These are phyloP conservation scores for Sus cebifrons DNA, from an alignment of 2,797 vertebrate species.

Conservation along the genomic window DNA sequence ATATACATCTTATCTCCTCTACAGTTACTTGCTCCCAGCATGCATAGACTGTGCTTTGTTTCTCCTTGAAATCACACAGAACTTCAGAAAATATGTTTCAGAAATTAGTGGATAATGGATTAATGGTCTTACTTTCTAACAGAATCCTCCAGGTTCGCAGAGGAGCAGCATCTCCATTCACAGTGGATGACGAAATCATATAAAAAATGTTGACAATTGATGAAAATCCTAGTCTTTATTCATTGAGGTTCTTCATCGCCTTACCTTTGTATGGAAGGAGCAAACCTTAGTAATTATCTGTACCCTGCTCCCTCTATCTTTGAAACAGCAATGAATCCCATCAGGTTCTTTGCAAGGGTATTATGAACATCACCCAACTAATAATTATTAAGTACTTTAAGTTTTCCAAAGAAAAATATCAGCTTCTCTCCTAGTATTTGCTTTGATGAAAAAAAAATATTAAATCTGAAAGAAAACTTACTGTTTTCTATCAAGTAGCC, in stretches of 20 bases:
- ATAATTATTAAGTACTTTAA: slow-evolving; percentile 66
- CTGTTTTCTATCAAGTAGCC: slow-evolving; percentile 57
- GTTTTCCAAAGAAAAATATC: slow-evolving; percentile 49
- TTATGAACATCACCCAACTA: slow-evolving; percentile 43
- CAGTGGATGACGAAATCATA: background rate
- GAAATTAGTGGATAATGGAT: slow-evolving; percentile 8
- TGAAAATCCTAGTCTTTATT: slow-evolving; percentile 40
- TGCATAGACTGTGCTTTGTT: background rate
- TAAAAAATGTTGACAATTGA: background rate
- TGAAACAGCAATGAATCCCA: slow-evolving; percentile 56
- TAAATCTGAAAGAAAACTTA: slow-evolving; percentile 71
- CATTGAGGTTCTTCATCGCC: background rate
- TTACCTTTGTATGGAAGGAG: background rate
- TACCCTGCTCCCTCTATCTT: background rate
- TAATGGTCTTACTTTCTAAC: slow-evolving; percentile 20
- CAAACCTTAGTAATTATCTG: slow-evolving; percentile 53
- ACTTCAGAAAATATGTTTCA: slow-evolving; percentile 35
- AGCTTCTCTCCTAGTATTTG: slow-evolving; percentile 47
- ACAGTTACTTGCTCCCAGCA: background rate
- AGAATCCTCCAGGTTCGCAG: background rate
- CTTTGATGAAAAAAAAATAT: slow-evolving; percentile 47
- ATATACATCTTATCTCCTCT: background rate
- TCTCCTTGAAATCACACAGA: slow-evolving; percentile 4
- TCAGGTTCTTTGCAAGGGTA: background rate
- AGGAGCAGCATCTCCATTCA: background rate